Base-by-base conservation (phyloP, 2,888 invertebrate genomes). In the Leptodirus hochenwartii region DNA sequence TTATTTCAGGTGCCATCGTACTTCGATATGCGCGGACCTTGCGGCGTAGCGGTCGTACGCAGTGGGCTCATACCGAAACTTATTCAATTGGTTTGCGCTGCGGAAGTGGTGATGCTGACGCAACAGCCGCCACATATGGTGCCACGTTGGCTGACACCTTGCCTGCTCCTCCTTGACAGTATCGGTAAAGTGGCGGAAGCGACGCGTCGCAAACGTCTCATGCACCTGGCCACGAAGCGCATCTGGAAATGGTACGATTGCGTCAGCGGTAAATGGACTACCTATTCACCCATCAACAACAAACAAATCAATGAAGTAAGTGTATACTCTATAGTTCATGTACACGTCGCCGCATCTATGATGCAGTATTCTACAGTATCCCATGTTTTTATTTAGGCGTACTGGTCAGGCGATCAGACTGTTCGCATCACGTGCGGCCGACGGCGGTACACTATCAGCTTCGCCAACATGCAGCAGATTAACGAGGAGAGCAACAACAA, bases 201-300 rank as follows among this genome's bases (percentile, higher is more conserved):
- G 15, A 69, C 76, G 1, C 67, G 69, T 37, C 57, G 80, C 14
- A 70, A 72, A 41, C 56, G 62, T 25, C 58, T 66, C 15, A 69
- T 77, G 64, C 66, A 72, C 35, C 48, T 59, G 22, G 62, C 64
- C 1, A 69, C 70, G 2, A 65, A 58, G 22, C 56, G 65, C 25
- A 49, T 58, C 3, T 84, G 84, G 84, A 75, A 78, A 42, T 84
- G 81, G 80, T 82, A 77, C 50, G 82, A 85, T 50, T 64, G 80
- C 28, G 68, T 72, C n/a, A 69, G 70, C 8, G 79, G 79, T 3
- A 72, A 74, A 45, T 85, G 84, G 84, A 74, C 70, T 36, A 59
- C 68, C 11, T 84, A 82, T 47, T 70, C 74, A 0, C 56, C 64
- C 4, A 53, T 62, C 5, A 80, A 79, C 43, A 82, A 81, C 48